A percentile compares a stretch with the other conserved stretches of the same genome.
Evolutionary conservation across 2,888 invertebrate species (phyloP).

Genomic region (Tanytarsus gracilentus): DNA sequence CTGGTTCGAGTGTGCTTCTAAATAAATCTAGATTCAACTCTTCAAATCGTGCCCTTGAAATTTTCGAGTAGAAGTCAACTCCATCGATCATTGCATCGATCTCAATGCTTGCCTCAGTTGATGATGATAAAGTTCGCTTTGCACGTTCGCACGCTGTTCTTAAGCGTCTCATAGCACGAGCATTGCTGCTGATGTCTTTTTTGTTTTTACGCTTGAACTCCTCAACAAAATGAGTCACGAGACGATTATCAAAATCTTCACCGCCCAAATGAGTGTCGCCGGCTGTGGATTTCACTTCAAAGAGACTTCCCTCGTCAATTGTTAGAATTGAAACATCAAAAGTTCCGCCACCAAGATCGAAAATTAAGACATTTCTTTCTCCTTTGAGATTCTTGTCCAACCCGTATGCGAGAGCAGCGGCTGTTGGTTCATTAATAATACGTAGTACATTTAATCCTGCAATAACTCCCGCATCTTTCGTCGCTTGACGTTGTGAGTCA

Average conservation of each 20-base stretch:
- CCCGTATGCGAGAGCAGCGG: too few species aligned
- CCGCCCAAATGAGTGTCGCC: conserved; percentile 76
- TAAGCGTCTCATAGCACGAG: conserved; percentile 69
- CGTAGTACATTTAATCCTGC: too few species aligned
- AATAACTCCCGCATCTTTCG: too few species aligned
- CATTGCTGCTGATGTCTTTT: conserved; percentile 60
- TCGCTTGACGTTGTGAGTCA: too few species aligned
- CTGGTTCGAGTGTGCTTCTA: conserved; percentile 58
- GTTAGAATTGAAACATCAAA: too few species aligned
- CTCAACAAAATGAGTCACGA: too few species aligned
- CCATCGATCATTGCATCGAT: conserved; percentile 85
- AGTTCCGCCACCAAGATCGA: too few species aligned
- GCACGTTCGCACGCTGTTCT: conserved; percentile 78
- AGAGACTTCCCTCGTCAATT: conserved; percentile 76
- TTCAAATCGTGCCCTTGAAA: conserved; percentile 78
- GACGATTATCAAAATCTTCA: too few species aligned
- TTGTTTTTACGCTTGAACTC: conserved; percentile 65
- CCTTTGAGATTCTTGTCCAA: too few species aligned
- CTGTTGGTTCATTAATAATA: too few species aligned
- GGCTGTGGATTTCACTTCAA: conserved; percentile 71
- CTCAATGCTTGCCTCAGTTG: conserved; percentile 71
- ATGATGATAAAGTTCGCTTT: conserved; percentile 66
- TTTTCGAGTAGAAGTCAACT: conserved; percentile 81
- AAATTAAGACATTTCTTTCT: too few species aligned
- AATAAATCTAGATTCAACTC: conserved; percentile 77